Evolutionary conservation across 1,140 invertebrate species (phyloP).

Genomic region (Pinna nobilis): DNA sequence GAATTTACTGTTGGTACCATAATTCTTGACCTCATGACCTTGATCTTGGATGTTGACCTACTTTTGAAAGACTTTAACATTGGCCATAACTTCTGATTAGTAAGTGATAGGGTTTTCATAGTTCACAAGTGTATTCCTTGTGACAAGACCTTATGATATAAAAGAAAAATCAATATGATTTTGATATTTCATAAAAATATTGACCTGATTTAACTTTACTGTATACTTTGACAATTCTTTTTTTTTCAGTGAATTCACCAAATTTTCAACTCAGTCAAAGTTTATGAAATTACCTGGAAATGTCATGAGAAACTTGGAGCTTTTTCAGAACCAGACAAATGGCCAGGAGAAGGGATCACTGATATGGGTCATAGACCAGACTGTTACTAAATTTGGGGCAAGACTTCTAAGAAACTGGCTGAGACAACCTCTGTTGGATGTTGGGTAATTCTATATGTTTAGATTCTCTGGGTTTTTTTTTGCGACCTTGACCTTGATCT

Average conservation of each 20-base stretch:
- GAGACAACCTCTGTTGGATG: constrained; percentile 67
- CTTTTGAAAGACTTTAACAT: too few species aligned
- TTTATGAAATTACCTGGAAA: constrained; percentile 58
- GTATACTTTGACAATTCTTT: neutral
- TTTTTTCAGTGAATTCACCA: constrained; percentile 56
- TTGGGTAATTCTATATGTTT: constrained; percentile 1
- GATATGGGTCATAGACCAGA: constrained; percentile 73
- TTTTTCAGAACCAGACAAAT: constrained; percentile 66
- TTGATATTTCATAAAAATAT: too few species aligned
- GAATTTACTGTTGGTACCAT: too few species aligned
- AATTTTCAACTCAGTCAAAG: constrained; percentile 56
- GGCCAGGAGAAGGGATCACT: constrained; percentile 68
- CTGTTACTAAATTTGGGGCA: constrained; percentile 72
- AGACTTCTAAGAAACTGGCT: constrained; percentile 73
- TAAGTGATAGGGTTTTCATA: too few species aligned
- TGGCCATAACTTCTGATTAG: too few species aligned
- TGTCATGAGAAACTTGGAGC: constrained; percentile 60
- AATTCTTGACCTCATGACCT: too few species aligned
- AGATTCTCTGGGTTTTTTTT: neutral
- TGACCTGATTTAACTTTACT: neutral
- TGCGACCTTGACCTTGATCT: too few species aligned
- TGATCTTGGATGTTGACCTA: too few species aligned
- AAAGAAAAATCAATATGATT: too few species aligned
- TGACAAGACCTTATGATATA: too few species aligned
- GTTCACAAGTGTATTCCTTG: too few species aligned